Percentiles rank a stretch among this genome's conserved stretches.
These are phyloP conservation scores for Aphelocoma coerulescens DNA, from an alignment of 2,113 vertebrate genomes.

Conservation along the genomic window DNA sequence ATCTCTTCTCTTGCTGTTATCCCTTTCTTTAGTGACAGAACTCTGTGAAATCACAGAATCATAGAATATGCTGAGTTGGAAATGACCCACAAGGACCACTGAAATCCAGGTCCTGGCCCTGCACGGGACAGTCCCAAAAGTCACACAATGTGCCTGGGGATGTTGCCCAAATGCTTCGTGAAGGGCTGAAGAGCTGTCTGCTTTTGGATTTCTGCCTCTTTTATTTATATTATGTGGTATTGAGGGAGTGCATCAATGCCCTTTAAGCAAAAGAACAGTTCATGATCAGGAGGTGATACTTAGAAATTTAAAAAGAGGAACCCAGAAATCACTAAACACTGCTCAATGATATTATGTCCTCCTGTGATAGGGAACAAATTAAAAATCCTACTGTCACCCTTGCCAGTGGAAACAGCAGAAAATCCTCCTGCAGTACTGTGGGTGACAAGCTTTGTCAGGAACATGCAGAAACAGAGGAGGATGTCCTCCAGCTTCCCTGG, in stretches of 20 bases:
- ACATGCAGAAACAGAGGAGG: neutral
- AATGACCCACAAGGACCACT: neutral
- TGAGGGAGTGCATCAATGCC: neutral
- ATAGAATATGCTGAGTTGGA: neutral
- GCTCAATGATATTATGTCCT: neutral
- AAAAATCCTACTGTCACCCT: neutral
- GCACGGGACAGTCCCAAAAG: neutral
- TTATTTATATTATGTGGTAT: fast-evolving
- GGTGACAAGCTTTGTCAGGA: neutral
- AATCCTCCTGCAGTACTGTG: neutral
- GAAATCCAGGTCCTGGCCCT: neutral
- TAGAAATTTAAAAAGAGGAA: neutral
- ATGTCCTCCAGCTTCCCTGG: neutral
- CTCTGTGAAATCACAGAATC: neutral
- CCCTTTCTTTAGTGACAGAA: neutral
- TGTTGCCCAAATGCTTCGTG: neutral
- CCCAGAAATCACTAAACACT: neutral
- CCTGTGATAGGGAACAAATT: neutral
- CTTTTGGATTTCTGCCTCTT: neutral
- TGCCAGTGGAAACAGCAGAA: neutral
- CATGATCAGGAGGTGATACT: neutral
- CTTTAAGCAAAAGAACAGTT: neutral
- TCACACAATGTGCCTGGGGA: neutral
- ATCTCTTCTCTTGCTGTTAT: neutral
- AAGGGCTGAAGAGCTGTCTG: neutral